Evolutionary conservation across 2,888 invertebrate species (phyloP).

Genomic region (Quadriops clusia): DNA sequence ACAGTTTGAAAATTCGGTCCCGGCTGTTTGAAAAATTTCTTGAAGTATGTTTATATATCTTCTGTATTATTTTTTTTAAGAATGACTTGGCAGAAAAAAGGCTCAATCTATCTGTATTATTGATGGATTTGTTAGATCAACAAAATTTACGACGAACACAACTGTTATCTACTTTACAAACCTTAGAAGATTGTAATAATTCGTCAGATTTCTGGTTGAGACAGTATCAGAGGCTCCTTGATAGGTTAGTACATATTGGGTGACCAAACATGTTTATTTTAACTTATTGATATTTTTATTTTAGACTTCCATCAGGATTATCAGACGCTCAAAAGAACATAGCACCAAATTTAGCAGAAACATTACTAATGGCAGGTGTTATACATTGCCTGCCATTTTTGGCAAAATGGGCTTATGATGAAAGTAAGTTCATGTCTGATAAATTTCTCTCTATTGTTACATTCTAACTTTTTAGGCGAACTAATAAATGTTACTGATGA

Average conservation of each 20-base stretch:
- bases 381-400: constrained; percentile 68
- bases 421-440: constrained; percentile 33
- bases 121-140: constrained; percentile 57
- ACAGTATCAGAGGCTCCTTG: constrained; percentile 74
- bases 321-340: constrained; percentile 48
- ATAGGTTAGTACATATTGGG: constrained; percentile 34
- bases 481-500: constrained; percentile 43
- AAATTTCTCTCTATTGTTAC: not conserved
- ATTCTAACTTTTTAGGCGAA: constrained; percentile 23
- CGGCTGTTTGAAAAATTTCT: too few relatives aligned
- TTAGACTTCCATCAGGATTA: constrained; percentile 47
- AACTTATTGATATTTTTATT: constrained; percentile 7
- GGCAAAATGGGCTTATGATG: constrained; percentile 46
- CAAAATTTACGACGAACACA: constrained; percentile 53
- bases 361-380: constrained; percentile 57
- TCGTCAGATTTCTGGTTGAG: constrained; percentile 57
- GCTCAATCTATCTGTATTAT: constrained; percentile 50
- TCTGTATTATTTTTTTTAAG: constrained; percentile 30
- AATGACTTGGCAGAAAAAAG: constrained; percentile 58
- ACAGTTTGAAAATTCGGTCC: too few relatives aligned
- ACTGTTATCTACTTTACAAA: constrained; percentile 53
- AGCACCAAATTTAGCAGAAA: constrained; percentile 56
- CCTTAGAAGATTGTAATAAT: constrained; percentile 53
- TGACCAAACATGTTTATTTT: not conserved
- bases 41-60: too few relatives aligned